These are phyloP conservation scores for Kuschelorhynchus macadamiae DNA, from an alignment of 2,888 invertebrate species.

Conservation along the genomic window DNA sequence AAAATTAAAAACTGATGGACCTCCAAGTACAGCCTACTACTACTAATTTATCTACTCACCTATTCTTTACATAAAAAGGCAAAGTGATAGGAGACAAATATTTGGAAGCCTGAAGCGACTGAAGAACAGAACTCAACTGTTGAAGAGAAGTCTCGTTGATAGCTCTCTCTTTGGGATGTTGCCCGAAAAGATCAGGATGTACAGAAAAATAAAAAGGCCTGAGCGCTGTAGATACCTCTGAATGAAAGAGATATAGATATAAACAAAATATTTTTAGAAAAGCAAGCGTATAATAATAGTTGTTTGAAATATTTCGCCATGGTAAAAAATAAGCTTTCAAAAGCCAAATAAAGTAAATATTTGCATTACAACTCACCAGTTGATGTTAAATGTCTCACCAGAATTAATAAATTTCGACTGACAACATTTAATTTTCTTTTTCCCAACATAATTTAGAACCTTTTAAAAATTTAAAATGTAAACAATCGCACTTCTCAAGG, in stretches of 20 bases:
- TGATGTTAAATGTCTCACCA: slow-evolving; percentile 30
- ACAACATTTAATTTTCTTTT: slow-evolving; percentile 16
- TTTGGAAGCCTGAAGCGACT: slow-evolving; percentile 79
- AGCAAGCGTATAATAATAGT: no score
- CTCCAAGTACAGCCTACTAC: no score
- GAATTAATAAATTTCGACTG: slow-evolving; percentile 14
- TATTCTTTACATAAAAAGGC: slow-evolving; percentile 84
- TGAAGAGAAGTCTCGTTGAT: slow-evolving; percentile 93
- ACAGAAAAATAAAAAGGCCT: slow-evolving; percentile 96
- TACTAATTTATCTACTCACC: slow-evolving; percentile 45
- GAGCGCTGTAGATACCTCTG: slow-evolving; percentile 90
- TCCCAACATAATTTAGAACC: slow-evolving; percentile 19
- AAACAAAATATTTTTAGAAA: no score
- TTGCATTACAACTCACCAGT: slow-evolving; percentile 76
- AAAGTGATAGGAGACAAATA: slow-evolving; percentile 76
- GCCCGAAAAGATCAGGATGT: slow-evolving; percentile 95
- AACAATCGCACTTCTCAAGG: no score
- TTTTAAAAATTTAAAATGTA: no score
- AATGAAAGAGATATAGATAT: not conserved
- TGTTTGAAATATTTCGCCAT: no score
- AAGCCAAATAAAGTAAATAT: no score
- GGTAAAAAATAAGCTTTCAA: no score
- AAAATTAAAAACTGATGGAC: no score
- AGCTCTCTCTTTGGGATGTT: slow-evolving; percentile 88
- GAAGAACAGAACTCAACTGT: slow-evolving; percentile 87